Evolutionary conservation across 2,797 vertebrate species (phyloP).

Genomic region (Thaleichthys pacificus): DNA sequence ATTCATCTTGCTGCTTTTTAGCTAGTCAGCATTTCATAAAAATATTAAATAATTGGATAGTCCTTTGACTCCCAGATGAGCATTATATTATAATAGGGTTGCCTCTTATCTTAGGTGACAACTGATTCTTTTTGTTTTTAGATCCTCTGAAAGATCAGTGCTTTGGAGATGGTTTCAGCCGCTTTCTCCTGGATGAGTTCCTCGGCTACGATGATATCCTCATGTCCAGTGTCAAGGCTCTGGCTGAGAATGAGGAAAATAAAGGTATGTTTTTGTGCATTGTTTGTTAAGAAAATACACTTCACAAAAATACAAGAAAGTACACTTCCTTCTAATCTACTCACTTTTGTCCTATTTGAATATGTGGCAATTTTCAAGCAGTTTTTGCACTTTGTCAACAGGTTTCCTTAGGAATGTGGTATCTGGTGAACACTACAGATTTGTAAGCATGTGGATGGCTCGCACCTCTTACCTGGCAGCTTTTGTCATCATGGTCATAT

Average conservation of each 20-base stretch:
- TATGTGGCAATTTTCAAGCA: not conserved
- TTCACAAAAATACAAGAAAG: too few species aligned
- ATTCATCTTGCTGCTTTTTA: too few species aligned
- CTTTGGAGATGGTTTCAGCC: slow-evolving; percentile 95
- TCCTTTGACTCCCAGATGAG: not conserved
- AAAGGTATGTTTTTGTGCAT: slow-evolving; percentile 78
- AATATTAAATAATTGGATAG: too few species aligned
- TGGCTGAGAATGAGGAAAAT: slow-evolving; percentile 95
- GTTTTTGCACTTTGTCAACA: slow-evolving; percentile 49
- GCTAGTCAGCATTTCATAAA: too few species aligned
- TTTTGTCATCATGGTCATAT: slow-evolving; percentile 98
- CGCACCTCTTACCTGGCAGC: slow-evolving; percentile 94
- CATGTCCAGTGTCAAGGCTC: slow-evolving; percentile 97
- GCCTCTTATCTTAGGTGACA: not conserved
- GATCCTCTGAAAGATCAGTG: slow-evolving; percentile 88
- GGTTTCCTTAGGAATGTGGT: slow-evolving; percentile 96
- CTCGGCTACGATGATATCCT: slow-evolving; percentile 96
- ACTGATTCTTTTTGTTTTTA: slow-evolving; percentile 40
- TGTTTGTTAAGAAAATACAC: not conserved
- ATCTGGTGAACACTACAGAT: slow-evolving; percentile 96
- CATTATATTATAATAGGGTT: not conserved
- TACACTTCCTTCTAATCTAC: not conserved
- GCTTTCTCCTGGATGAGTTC: slow-evolving; percentile 93
- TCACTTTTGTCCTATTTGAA: not conserved
- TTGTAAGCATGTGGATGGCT: slow-evolving; percentile 99